Evolutionary conservation across 2,888 invertebrate species (phyloP).

Genomic region (Tenthredo scrophulariae): DNA sequence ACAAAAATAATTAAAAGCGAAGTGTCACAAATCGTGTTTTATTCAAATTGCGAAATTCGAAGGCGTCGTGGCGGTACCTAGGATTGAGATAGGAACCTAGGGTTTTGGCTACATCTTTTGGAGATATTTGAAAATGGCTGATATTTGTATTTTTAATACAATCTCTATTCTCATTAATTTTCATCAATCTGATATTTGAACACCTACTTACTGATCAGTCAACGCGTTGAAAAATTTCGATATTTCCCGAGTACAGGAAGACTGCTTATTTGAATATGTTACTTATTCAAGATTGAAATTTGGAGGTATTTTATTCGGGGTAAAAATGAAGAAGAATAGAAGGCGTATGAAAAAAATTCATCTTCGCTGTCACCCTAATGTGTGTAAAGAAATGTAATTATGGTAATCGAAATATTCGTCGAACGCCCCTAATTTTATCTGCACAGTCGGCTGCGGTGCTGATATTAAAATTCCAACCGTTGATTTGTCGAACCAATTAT

Average conservation of each 20-base stretch:
- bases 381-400: background rate
- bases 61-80: too few species aligned
- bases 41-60: too few species aligned
- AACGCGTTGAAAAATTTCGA: background rate
- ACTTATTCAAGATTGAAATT: background rate
- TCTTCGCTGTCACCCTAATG: background rate
- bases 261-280: background rate
- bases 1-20: too few species aligned
- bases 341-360: background rate
- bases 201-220: background rate
- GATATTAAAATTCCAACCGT: conserved; percentile 22
- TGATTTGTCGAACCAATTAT: conserved; percentile 18
- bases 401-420: background rate
- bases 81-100: too few species aligned
- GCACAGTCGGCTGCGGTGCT: background rate
- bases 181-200: background rate
- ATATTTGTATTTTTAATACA: background rate
- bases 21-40: too few species aligned
- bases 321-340: background rate
- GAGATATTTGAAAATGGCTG: too few species aligned
- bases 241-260: background rate
- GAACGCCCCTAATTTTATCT: background rate
- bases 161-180: background rate
- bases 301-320: background rate
- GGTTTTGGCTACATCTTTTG: too few species aligned